Evolutionary conservation across 2,888 invertebrate genomes (phyloP).

Genomic region (Scaptomyza flava): DNA sequence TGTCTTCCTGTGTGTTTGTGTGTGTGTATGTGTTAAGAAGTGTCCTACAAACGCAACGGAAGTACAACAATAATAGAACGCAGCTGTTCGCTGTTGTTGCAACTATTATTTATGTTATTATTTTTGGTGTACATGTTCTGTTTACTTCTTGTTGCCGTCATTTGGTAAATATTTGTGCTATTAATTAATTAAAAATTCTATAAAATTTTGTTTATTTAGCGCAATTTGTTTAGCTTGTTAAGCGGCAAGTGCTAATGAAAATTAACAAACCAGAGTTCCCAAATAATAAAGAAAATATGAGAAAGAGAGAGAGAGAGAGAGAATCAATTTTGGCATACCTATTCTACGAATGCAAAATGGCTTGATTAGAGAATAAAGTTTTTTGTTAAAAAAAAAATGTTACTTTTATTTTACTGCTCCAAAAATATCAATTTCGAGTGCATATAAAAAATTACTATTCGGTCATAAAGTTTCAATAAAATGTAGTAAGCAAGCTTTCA

Average conservation of each 20-base stretch:
- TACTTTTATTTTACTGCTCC: too few relatives aligned
- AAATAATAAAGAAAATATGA: background rate
- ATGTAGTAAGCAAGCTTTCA: background rate
- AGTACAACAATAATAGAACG: slow-evolving; percentile 8
- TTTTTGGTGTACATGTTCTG: background rate
- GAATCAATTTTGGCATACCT: too few relatives aligned
- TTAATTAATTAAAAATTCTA: slow-evolving; percentile 66
- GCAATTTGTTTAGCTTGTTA: slow-evolving; percentile 67
- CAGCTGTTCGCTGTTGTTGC: background rate
- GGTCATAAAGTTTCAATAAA: background rate
- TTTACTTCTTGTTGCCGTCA: background rate
- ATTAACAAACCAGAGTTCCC: slow-evolving; percentile 28
- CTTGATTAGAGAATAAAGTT: too few relatives aligned
- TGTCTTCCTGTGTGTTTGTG: background rate
- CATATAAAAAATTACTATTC: too few relatives aligned
- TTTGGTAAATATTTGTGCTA: slow-evolving; percentile 65
- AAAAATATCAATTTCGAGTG: too few relatives aligned
- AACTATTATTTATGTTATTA: background rate
- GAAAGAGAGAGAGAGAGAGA: too few relatives aligned
- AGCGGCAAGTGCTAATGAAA: slow-evolving; percentile 60
- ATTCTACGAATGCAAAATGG: too few relatives aligned
- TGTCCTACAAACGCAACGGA: slow-evolving; percentile 23
- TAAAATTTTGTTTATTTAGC: slow-evolving; percentile 24
- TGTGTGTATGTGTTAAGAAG: background rate
- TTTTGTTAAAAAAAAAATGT: too few relatives aligned